Percentiles rank a stretch among this genome's conserved stretches.
Conservation (phyloP, 2,888 invertebrate genomes). For the Pyrgus malvae region DNA sequence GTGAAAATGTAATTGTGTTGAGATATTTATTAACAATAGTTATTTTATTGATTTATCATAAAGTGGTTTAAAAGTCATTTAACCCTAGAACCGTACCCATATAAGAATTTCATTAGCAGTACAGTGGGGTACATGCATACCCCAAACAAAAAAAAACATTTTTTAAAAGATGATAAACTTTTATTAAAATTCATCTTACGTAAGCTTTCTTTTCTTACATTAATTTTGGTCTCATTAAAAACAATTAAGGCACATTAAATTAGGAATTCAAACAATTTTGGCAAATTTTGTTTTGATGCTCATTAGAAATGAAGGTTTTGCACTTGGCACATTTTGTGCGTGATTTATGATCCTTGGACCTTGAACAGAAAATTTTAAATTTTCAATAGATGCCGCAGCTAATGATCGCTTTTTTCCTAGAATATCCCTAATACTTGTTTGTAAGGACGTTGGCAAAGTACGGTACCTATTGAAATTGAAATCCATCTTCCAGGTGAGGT, state of each 20-base stretch:
- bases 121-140: neutral
- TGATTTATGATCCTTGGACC: neutral
- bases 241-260: neutral
- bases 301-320: neutral
- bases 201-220: neutral
- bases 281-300: neutral
- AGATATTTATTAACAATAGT: too few relatives aligned
- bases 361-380: neutral
- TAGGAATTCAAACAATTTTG: neutral
- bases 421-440: neutral
- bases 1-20: too few relatives aligned
- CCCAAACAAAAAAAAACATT: neutral
- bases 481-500: neutral
- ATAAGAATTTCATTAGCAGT: neutral
- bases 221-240: neutral
- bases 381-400: neutral
- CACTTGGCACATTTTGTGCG: neutral
- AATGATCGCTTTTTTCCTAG: neutral
- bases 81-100: neutral
- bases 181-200: neutral
- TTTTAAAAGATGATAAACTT: neutral
- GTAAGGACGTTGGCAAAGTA: neutral
- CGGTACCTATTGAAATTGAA: neutral
- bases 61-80: neutral
- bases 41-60: too few relatives aligned